Evolutionary conservation across 2,888 invertebrate genomes (phyloP).

Genomic region (Mythimna impura): DNA sequence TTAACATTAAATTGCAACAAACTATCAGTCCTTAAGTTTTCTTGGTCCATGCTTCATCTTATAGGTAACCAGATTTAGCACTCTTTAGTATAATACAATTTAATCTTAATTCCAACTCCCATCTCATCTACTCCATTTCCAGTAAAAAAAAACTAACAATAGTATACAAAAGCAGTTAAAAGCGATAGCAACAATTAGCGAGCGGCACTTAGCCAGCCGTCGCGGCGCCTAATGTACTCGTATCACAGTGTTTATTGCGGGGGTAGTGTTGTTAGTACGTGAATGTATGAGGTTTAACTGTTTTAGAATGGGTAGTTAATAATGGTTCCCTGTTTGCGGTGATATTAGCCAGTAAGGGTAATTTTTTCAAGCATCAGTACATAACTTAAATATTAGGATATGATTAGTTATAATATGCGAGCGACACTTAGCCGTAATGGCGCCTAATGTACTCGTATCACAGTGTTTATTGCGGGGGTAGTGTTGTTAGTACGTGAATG

Average conservation of each 20-base stretch:
- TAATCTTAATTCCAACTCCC: not conserved
- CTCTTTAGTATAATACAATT: not conserved
- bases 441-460: slow-evolving; percentile 57
- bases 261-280: not conserved
- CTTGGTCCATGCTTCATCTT: not conserved
- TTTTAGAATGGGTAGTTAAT: not conserved
- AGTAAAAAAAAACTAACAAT: not conserved
- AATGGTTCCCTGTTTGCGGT: not conserved
- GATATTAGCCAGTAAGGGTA: not conserved
- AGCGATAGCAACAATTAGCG: slow-evolving; percentile 58
- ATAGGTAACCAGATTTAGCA: too few relatives aligned
- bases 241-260: slow-evolving; percentile 56
- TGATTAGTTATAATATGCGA: not conserved
- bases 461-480: slow-evolving; percentile 55
- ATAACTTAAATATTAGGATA: not conserved
- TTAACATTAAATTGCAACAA: too few relatives aligned
- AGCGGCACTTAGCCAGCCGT: slow-evolving; percentile 65
- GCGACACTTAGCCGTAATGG: slow-evolving; percentile 63
- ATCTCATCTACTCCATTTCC: not conserved
- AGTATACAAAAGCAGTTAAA: slow-evolving; percentile 28
- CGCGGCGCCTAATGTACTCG: slow-evolving; percentile 62
- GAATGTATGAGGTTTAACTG: not conserved
- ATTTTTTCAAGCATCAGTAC: not conserved
- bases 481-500: not conserved
- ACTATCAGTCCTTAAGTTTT: not conserved